phyloP scores from a whole-genome alignment of 37 sponge, comb jelly and placozoan species.

The Beroe forskalii region DNA sequence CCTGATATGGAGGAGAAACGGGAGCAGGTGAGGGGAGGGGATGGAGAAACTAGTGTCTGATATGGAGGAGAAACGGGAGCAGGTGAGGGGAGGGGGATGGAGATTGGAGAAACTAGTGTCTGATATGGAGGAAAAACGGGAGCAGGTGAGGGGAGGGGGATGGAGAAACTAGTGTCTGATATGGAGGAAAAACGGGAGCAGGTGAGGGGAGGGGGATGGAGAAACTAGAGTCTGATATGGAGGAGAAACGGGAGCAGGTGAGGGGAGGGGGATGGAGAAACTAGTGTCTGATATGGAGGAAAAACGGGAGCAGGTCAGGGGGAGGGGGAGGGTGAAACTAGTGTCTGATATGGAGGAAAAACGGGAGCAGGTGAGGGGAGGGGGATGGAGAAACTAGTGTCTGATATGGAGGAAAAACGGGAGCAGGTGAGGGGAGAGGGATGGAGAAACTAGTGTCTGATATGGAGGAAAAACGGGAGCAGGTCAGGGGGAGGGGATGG shows the following conservation, averaged over 20 bases:
- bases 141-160: not conserved
- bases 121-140: slow-evolving; percentile 41
- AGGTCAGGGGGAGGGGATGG: too few species aligned
- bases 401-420: slow-evolving; percentile 34
- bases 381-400: not conserved
- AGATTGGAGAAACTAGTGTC: slow-evolving; percentile 10
- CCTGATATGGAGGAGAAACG: slow-evolving; percentile 58
- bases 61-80: too few species aligned
- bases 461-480: too few species aligned
- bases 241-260: not conserved
- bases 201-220: too few species aligned
- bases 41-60: too few species aligned
- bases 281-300: slow-evolving; percentile 23
- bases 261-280: not conserved
- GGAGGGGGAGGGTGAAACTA: too few species aligned
- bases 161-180: slow-evolving; percentile 16
- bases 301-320: slow-evolving; percentile 22
- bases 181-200: slow-evolving; percentile 50
- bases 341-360: too few species aligned
- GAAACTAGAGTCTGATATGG: too few species aligned
- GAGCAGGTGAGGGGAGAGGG: slow-evolving; percentile 32
- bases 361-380: too few species aligned
- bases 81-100: not conserved
- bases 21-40: slow-evolving; percentile 33
- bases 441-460: too few species aligned